Evolutionary conservation across 2,113 vertebrate species (phyloP).

Genomic region (Phaetusa simplex): DNA sequence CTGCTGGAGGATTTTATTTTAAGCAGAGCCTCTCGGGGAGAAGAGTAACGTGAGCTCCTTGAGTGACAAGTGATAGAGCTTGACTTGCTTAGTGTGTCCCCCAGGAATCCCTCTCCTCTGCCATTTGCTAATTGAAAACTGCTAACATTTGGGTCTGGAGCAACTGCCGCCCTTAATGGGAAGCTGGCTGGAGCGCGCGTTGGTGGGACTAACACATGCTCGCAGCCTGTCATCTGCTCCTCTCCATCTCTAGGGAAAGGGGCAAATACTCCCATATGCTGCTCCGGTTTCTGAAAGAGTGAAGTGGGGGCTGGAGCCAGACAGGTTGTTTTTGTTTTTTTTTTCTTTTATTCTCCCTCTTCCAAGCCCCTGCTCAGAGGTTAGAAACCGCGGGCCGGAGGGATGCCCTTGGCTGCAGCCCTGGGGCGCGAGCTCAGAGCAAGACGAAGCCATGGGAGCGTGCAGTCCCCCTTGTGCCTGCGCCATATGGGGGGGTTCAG

Average conservation of each 20-base stretch:
- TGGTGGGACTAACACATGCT: slow-evolving; percentile 51
- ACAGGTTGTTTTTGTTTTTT: slow-evolving; percentile 2
- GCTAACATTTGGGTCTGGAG: slow-evolving; percentile 53
- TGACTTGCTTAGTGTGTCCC: slow-evolving; percentile 38
- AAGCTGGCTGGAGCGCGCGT: slow-evolving; percentile 27
- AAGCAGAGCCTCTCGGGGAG: neutral
- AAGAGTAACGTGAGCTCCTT: slow-evolving; percentile 48
- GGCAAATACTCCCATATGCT: slow-evolving; percentile 53
- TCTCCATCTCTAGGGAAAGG: slow-evolving; percentile 53
- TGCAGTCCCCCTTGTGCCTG: too few relatives aligned
- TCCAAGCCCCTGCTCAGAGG: neutral
- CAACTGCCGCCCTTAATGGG: slow-evolving; percentile 43
- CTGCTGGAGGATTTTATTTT: slow-evolving; percentile 25
- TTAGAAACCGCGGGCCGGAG: neutral
- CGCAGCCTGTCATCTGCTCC: slow-evolving; percentile 38
- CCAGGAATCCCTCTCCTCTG: slow-evolving; percentile 51
- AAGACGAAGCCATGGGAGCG: neutral
- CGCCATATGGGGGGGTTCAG: neutral
- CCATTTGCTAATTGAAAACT: slow-evolving; percentile 68
- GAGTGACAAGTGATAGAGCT: slow-evolving; percentile 50
- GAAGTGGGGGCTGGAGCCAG: slow-evolving; percentile 33
- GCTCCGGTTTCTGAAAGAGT: slow-evolving; percentile 28
- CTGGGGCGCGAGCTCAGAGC: neutral
- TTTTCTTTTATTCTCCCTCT: slow-evolving; percentile 26
- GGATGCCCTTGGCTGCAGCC: neutral